Evolutionary conservation across 2,797 vertebrate species (phyloP).

Genomic region (Gymnodraco acuticeps): DNA sequence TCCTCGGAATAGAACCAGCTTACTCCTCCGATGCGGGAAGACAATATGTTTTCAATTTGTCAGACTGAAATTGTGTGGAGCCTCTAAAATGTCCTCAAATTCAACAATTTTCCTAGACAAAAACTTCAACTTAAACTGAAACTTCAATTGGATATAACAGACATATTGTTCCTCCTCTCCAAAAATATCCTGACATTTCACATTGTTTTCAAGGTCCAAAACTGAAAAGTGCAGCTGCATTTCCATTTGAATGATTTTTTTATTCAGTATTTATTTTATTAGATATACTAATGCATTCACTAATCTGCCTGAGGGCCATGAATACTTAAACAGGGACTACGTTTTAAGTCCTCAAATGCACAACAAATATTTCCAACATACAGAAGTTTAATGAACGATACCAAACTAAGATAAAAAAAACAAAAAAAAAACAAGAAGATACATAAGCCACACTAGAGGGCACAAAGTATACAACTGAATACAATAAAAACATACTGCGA

Average conservation of each 20-base stretch:
- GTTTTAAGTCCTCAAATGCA: background rate
- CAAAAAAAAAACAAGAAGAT: too few relatives aligned
- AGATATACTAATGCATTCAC: background rate
- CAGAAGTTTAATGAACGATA: background rate
- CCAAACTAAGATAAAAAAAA: too few relatives aligned
- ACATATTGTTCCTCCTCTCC: background rate
- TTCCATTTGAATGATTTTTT: background rate
- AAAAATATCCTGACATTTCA: background rate
- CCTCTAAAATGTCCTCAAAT: background rate
- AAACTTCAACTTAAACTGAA: background rate
- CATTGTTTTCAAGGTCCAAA: background rate
- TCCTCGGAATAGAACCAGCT: too few relatives aligned
- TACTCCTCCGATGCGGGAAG: too few relatives aligned
- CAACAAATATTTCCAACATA: background rate
- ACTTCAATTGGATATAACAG: background rate
- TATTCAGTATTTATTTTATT: background rate
- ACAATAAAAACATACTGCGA: background rate
- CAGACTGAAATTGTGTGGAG: too few relatives aligned
- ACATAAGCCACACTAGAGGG: background rate
- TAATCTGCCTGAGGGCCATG: background rate
- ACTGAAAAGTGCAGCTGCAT: background rate
- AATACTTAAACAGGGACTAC: background rate
- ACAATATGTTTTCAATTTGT: too few relatives aligned
- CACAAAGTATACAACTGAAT: background rate
- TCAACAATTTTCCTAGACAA: background rate